Conservation (phyloP, 2,888 invertebrate species). For the Clepsis dumicolana region DNA sequence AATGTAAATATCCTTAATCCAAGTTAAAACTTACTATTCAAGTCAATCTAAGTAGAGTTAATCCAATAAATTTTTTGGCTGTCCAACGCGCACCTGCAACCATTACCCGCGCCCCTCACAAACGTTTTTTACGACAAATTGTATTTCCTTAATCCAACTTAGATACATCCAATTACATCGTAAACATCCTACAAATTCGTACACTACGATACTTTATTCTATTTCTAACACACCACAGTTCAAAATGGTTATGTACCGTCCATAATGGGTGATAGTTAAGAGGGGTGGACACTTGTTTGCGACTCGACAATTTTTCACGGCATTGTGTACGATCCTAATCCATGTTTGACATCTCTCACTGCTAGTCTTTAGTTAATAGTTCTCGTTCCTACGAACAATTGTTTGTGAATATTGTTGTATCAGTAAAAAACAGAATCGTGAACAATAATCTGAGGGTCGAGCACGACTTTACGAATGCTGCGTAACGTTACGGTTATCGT, state of each 20-base stretch:
- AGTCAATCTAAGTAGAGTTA: constrained; percentile 51
- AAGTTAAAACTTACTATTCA: constrained; percentile 22
- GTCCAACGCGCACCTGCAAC: constrained; percentile 73
- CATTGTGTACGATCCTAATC: constrained; percentile 79
- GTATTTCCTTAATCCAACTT: constrained; percentile 84
- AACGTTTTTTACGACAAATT: constrained; percentile 82
- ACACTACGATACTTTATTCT: constrained; percentile 46
- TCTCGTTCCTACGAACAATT: constrained; percentile 61
- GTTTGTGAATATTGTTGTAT: constrained; percentile 63
- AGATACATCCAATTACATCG: constrained; percentile 83
- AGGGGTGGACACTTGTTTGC: constrained; percentile 70
- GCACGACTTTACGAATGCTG: no score
- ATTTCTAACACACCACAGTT: constrained; percentile 45
- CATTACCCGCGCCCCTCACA: constrained; percentile 62
- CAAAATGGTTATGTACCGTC: constrained; percentile 46
- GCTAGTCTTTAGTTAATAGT: constrained; percentile 78
- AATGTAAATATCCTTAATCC: neutral
- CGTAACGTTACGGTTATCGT: no score
- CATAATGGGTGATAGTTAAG: constrained; percentile 55
- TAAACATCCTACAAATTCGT: constrained; percentile 59
- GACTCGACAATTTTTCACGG: constrained; percentile 79
- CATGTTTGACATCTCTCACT: constrained; percentile 80
- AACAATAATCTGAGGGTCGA: no score
- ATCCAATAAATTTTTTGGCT: constrained; percentile 65
- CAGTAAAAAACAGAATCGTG: constrained; percentile 49